Conservation (phyloP, 2,113 vertebrate species). For the Scartelaos histophorus region DNA sequence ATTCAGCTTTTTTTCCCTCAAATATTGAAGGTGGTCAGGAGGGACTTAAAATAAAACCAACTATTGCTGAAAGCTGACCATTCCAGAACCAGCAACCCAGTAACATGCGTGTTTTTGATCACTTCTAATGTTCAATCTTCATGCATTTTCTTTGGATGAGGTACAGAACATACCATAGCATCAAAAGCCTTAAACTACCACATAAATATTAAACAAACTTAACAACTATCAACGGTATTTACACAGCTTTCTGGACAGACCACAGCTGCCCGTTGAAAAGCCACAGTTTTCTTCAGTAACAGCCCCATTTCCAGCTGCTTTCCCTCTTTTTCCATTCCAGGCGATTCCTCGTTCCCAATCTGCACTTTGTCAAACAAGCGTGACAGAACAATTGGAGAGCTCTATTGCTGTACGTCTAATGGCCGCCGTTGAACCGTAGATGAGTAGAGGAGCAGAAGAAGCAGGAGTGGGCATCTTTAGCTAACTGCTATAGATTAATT, state of each 20-base stretch:
- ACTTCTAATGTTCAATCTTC: neutral
- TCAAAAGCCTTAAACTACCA: neutral
- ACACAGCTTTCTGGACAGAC: neutral
- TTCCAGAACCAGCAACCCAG: too few species aligned
- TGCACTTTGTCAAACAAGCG: constrained; percentile 11
- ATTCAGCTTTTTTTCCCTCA: too few species aligned
- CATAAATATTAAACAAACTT: constrained; percentile 1
- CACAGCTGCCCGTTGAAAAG: neutral
- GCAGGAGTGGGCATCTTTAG: constrained; percentile 63
- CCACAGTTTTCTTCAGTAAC: neutral
- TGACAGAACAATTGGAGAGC: constrained; percentile 10
- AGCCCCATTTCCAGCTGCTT: neutral
- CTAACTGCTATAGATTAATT: constrained; percentile 79
- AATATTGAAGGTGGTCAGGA: too few species aligned
- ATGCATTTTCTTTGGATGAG: neutral
- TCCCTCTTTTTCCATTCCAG: neutral
- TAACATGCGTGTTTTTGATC: too few species aligned
- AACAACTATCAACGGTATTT: neutral
- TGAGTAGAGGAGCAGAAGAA: constrained; percentile 45
- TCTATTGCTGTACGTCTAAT: constrained; percentile 28
- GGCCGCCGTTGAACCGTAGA: constrained; percentile 28
- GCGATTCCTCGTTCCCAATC: constrained; percentile 12
- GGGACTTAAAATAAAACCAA: too few species aligned
- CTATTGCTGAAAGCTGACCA: too few species aligned
- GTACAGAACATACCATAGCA: neutral